Evolutionary conservation across 2,113 vertebrate genomes (phyloP), one percentile per base, ranked within the genome.

Genomic region (Lepidothrix coronata): DNA sequence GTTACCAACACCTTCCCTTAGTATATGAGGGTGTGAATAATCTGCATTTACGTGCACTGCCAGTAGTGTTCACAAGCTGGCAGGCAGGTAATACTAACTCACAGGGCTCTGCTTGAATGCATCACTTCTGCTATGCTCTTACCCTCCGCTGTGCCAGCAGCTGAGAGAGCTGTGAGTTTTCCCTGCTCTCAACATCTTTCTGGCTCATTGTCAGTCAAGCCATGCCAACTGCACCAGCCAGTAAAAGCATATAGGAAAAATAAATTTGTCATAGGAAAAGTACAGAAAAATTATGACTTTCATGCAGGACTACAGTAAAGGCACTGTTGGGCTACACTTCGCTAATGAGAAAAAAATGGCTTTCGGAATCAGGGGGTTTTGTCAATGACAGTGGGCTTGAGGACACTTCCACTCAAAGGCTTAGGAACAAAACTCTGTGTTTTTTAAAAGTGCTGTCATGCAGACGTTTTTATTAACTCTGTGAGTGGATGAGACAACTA

Each of bases 201-300:
- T 98, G 98, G 97, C 97, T 97, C 68, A 95, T 97, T 97, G 96
- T 98, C 97, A 97, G 96, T 72, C 96, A 91, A 95, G 88, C 91
- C 88, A 89, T 97, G 97, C 98, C 98, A 98, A 55, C 95, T 95
- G 88, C 77, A 84, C 93, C 94, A 89, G 97, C 97, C 98, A 98
- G 97, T 96, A 97, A 98, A 98, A 98, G 97, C 97, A 97, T 98
- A 98, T 98, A 98, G 98, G 97, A 97, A 98, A 98, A 98, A 98
- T 97, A 98, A 98, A 98, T 98, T 97, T 98, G 97, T 98, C 97
- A 96, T 96, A 97, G 97, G 97, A 97, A 98, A 98, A 98, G 96
- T 97, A 97, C 97, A 98, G 97, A 97, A 95, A 97, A 97, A 86
- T 52, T 93, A 97, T 98, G 96, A 95, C 95, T 98, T 98, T 98